Conservation (phyloP, 2,888 invertebrate genomes). For the Eulithis prunata region DNA sequence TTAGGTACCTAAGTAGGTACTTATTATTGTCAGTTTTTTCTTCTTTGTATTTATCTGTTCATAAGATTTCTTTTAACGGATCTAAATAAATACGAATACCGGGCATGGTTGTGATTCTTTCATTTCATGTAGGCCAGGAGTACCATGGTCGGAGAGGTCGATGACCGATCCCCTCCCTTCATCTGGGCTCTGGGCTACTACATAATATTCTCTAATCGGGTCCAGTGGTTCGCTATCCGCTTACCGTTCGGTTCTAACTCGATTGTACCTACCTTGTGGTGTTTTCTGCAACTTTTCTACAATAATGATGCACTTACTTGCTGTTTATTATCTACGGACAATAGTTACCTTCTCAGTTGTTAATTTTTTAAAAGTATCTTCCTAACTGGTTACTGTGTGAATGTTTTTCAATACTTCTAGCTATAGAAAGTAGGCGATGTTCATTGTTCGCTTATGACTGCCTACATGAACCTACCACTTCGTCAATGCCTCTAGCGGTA, state of each 20-base stretch:
- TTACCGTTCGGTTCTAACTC: constrained; percentile 32
- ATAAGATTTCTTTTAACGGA: neutral
- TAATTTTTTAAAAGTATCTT: neutral
- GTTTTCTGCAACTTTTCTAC: neutral
- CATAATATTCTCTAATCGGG: constrained; percentile 66
- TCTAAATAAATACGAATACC: constrained; percentile 45
- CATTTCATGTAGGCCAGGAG: constrained; percentile 75
- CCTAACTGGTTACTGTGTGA: constrained; percentile 49
- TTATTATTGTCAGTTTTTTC: too few relatives aligned
- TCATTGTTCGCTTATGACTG: constrained; percentile 43
- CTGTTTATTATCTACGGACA: too few relatives aligned
- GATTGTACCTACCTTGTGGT: too few relatives aligned
- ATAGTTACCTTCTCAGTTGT: too few relatives aligned
- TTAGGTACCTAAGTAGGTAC: neutral
- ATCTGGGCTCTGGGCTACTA: constrained; percentile 67
- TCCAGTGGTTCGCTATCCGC: constrained; percentile 59
- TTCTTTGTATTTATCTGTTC: too few relatives aligned
- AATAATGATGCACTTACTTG: too few relatives aligned
- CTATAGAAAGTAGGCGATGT: constrained; percentile 52
- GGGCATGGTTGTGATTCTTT: constrained; percentile 44
- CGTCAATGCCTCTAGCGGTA: neutral
- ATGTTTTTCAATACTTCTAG: constrained; percentile 47
- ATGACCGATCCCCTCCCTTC: constrained; percentile 63
- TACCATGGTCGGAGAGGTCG: constrained; percentile 72
- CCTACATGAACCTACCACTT: constrained; percentile 12